Evolutionary conservation across 2,797 vertebrate species (phyloP), one percentile per base, ranked within the genome.

Genomic region (Danio choprae): DNA sequence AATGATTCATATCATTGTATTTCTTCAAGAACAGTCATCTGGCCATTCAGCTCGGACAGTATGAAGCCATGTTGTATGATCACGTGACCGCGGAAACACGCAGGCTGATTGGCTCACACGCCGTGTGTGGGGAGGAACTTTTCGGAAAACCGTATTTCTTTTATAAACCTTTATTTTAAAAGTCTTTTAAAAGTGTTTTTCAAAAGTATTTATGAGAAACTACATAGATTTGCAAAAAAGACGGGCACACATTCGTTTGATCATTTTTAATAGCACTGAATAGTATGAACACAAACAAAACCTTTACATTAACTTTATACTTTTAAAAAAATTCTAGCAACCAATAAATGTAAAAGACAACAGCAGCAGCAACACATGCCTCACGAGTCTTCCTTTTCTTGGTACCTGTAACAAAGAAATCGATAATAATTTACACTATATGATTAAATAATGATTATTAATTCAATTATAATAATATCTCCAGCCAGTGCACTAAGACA

Each of bases 341-440:
- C 4, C 16, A 59, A 71, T 18, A 46, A 16, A n/a, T 43, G 29
- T 6, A 50, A 60, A 69, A 15, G 4, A 50, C 41, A 50, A 20
- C 11, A 51, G 18, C 12, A 18, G 4, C 46, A 50, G 38, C 20
- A 51, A 6, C 4, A 16, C 5, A 72, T n/a, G 38, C 69, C 72
- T 94, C 87, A 96, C 11, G 96, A 96, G 83, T 97, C 96, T 83
- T 96, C 95, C 80, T 96, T 97, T 80, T 97, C 96, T 85, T 96
- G 95, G 80, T 92, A 95, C 85, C 96, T 97, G 89, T 0, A 86
- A 82, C 53, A 72, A 69, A 77, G 62, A 43, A 81, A 84, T 15
- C 6, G 69, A 22, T 10, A 15, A 50, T 8, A 50, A 6, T 5
- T 12, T 50, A 50, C 13, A 46, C 43, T 46, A 7, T n/a, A n/a